Base-by-base conservation (phyloP, 2,113 vertebrate species). In the Xenotilapia longispinis region DNA sequence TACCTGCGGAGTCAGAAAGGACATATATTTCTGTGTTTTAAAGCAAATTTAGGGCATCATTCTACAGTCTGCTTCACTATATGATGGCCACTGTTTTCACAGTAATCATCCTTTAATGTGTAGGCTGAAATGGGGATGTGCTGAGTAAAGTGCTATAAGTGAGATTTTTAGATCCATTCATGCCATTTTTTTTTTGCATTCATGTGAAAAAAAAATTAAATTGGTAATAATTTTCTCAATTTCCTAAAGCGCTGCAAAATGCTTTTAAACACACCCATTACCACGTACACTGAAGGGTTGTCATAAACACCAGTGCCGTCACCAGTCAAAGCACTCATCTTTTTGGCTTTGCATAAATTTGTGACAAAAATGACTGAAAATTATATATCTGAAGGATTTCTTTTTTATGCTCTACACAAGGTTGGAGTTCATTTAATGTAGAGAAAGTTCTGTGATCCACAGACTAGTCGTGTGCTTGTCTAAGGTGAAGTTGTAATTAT, bases 31-130 rank as follows among this genome's bases (percentile, higher is more conserved):
- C 42, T 60, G 12, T 58, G 68, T 82, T 88, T 88, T 86, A 78
- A 80, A 82, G 84, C 63, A 90, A 93, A 92, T 89, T 83, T 78
- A 92, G 86, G 79, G 86, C 87, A 89, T 94, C 85, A 58, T 79
- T 94, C 88, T 68, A 40, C 84, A 89, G 51, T 85, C 83, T 49
- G 84, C 87, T 87, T 84, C 88, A 70, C 91, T 81, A 83, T 81
- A 33, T 40, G 60, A 87, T 89, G 82, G n/a, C 70, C 88, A 40
- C 54, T 31, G 51, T 40, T 87, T 42, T 82, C 92, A n/a, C 70
- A 86, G 89, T 90, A 47, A 90, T 91, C 79, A 68, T 23, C 83
- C 60, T 92, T 58, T 53, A 89, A 83, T 87, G 80, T 89, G 83
- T 68, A 68, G 63, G 21, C 51, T 83, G 45, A 92, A 93, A 94